Base-by-base conservation (phyloP, 2,888 invertebrate species). In the Dynastes hyllus region DNA sequence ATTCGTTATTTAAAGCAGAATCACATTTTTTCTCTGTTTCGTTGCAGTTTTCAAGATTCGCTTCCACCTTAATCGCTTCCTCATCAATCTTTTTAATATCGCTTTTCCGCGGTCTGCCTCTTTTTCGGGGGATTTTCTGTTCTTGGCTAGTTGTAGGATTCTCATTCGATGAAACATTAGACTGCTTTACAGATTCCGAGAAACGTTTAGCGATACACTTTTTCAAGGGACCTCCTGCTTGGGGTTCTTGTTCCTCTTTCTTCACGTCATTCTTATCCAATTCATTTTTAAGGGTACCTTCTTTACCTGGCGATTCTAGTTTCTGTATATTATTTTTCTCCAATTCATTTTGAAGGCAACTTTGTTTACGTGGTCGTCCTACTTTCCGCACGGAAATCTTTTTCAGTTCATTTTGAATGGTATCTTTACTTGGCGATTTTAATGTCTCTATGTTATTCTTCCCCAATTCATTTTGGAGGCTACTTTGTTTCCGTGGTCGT, bases 161-260 rank as follows among this genome's bases (percentile, higher is more conserved):
- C 1, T 69, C 27, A 51, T 51, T 51, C 6, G 51, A n/a, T 29
- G n/a, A 37, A 11, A 51, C 13, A 6, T 51, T 9, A 45, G 40
- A n/a, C 9, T 58, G 37, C 6, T 63, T 61, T 37, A 6, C 53
- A 1, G 22, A 45, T 45, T 45, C 61, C 13, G 61, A 75, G 11
- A 61, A 75, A 13, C 61, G 61, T 45, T 61, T 75, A 13, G 40
- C 61, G 1, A 75, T 61, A 27, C 27, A 16, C 45, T 75, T 75
- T 16, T 75, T 75, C 8, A 58, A 22, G 5, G 73, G 73, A 27
- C 61, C 22, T 4, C 40, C 40, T 6, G 51, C 27, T 51, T 63
- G 29, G 27, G 16, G 55, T 55, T 22, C 2, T 1, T 22, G 55
- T 29, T 63, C 32, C 0, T 63, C 29, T 63, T 63, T 32, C 63